phyloP scores from a whole-genome alignment of 2,797 vertebrate species.

The Squalus acanthias region DNA sequence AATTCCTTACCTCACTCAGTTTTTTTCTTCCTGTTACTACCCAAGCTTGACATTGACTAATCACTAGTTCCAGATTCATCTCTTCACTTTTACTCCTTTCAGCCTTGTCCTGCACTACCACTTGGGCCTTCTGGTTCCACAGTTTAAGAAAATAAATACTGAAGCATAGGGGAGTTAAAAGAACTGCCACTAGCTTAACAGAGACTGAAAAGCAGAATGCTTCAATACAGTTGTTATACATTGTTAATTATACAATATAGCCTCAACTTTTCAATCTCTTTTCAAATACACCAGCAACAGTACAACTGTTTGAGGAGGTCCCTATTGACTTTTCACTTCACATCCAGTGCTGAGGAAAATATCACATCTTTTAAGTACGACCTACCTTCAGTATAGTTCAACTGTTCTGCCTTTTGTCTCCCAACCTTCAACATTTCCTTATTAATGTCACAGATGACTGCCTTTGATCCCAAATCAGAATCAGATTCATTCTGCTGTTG shows the following conservation, averaged over 20 bases:
- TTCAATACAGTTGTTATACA: not conserved
- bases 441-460: conserved; percentile 91
- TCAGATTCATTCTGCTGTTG: conserved; percentile 45
- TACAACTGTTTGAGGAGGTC: not conserved
- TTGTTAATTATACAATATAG: not conserved
- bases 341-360: not conserved
- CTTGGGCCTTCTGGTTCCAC: not conserved
- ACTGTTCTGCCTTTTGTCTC: conserved; percentile 64
- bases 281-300: not conserved
- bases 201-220: not conserved
- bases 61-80: not conserved
- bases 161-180: not conserved
- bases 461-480: conserved; percentile 50
- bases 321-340: not conserved
- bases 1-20: too few relatives aligned
- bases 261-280: not conserved
- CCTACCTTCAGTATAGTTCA: conserved; percentile 68
- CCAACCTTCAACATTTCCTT: conserved; percentile 92
- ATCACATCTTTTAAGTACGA: not conserved
- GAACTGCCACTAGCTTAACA: not conserved
- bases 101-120: not conserved
- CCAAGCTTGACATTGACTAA: not conserved
- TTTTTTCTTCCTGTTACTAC: too few relatives aligned
- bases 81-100: not conserved
- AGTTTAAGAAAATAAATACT: not conserved